Base-by-base conservation (phyloP, 2,797 vertebrate genomes). In the Cottoperca gobio region DNA sequence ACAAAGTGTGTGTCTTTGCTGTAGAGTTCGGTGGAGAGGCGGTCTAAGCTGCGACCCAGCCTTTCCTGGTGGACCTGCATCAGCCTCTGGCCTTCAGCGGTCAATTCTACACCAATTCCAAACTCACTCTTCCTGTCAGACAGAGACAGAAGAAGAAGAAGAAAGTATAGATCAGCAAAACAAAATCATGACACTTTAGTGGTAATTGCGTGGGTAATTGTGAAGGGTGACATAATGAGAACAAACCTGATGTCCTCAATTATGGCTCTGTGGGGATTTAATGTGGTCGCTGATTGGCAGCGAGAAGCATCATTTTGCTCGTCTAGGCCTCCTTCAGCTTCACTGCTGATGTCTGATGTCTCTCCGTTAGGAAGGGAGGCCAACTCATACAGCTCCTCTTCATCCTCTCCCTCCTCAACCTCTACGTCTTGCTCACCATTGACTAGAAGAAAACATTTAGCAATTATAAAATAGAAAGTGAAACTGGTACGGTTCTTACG, bases 1-100 rank as follows among this genome's bases (percentile, higher is more conserved):
- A 96, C 95, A 17, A 96, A 96, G 91, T 96, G 95, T 4, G 95
- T 95, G 87, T 95, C 95, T 88, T 96, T 96, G 94, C 95, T 96
- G 91, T 96, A 96, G 60, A 96, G 93, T 28, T 96, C 95, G 0
- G 94, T 93, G 59, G 95, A 95, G 40, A 96, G 94, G 19, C 95
- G 93, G 49, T 95, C 93, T 83, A 96, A 85, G 72, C 95, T 96
- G 46, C 95, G 91, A 60, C 95, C 95, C 65, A 95, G 91, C 16
- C 94, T 72, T 1, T 93, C 92, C 91, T 95, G 95, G 16, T 94
- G 90, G 55, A 93, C 93, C 83, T 78, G 79, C 93, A 96, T 94
- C 80, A 96, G 87, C 69, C 89, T 94, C 86, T 92, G 90, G 21
- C 93, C 91, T 62, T 93, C 93, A 11, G 91, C 88, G 0, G 77